phyloP scores from a whole-genome alignment of 1,140 invertebrate species.

The Achroia grisella region DNA sequence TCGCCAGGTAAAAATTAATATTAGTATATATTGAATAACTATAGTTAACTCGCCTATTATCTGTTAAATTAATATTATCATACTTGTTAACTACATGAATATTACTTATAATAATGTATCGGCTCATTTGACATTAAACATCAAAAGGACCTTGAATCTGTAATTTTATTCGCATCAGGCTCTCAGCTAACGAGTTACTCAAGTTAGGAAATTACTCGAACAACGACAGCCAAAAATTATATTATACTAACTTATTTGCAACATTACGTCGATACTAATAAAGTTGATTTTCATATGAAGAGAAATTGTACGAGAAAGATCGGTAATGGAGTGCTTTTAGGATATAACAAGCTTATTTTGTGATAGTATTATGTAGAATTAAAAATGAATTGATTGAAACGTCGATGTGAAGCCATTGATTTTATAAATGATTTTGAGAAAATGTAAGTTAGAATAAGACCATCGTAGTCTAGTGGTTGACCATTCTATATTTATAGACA shows the following conservation, averaged over 20 bases:
- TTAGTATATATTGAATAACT: no score
- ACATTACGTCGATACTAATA: neutral
- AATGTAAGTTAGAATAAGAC: no score
- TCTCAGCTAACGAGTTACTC: neutral
- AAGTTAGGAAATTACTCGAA: neutral
- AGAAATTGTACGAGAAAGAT: neutral
- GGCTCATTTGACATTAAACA: neutral
- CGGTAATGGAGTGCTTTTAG: neutral
- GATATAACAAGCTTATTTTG: neutral
- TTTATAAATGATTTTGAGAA: no score
- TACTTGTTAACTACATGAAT: no score
- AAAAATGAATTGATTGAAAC: neutral
- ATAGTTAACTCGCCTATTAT: no score
- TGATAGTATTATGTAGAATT: neutral
- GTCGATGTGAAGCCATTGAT: neutral
- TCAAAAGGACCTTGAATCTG: neutral
- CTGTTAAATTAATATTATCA: no score
- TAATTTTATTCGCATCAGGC: constrained; percentile 2
- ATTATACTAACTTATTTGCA: neutral
- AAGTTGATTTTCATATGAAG: neutral
- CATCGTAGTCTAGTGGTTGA: no score
- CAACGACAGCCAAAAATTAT: neutral
- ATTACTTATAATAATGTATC: no score
- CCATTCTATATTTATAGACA: no score
- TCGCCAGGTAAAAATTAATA: no score